These are phyloP conservation scores for Caenorhabditis brenneri DNA, from an alignment of 1,140 invertebrate species.

Conservation along the genomic window DNA sequence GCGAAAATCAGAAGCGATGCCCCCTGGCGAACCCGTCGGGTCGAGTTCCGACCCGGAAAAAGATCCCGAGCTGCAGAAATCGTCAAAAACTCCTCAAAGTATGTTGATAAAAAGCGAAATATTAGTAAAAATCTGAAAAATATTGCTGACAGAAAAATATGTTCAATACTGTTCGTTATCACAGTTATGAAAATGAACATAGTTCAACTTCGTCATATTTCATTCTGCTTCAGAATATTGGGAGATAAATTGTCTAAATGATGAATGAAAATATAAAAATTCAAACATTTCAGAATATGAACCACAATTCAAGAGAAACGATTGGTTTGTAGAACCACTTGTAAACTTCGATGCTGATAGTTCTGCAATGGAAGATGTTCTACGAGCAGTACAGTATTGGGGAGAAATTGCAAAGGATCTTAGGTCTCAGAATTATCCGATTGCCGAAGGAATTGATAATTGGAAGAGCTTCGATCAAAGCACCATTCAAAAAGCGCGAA, in stretches of 20 bases:
- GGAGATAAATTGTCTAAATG: too few species aligned
- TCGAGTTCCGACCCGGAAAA: background rate
- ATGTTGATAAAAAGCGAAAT: too few species aligned
- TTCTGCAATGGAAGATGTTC: background rate
- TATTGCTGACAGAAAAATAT: too few species aligned
- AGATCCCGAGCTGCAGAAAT: too few species aligned
- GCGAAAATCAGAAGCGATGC: too few species aligned
- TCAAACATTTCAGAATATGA: background rate
- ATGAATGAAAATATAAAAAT: background rate
- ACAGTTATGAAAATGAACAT: too few species aligned
- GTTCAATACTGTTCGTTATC: too few species aligned
- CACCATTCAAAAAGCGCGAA: constrained; percentile 2
- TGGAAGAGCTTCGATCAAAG: background rate
- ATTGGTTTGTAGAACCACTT: background rate
- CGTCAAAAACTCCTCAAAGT: background rate
- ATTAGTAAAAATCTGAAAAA: background rate
- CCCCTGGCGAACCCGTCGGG: background rate
- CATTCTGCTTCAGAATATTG: too few species aligned
- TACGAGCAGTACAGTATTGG: background rate
- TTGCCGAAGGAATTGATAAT: constrained; percentile 18
- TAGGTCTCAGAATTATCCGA: background rate
- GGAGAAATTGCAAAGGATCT: background rate
- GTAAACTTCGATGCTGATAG: background rate
- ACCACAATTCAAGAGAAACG: background rate
- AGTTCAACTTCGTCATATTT: too few species aligned